Evolutionary conservation across 2,797 vertebrate genomes (phyloP).

Genomic region (Tympanoctomys barrerae): DNA sequence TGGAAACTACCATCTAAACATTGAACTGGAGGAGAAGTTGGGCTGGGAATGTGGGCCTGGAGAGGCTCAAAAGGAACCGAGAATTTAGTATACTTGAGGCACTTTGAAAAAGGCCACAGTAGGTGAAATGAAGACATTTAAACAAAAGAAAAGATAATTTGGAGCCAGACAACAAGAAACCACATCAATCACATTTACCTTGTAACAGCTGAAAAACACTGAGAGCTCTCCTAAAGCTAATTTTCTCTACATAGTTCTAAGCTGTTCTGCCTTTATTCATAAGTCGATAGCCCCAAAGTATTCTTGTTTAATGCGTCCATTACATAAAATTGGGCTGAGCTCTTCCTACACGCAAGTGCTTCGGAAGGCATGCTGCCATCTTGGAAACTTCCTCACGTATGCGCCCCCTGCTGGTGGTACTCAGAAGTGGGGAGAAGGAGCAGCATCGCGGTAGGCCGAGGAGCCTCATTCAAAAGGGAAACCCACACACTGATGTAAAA

Average conservation of each 20-base stretch:
- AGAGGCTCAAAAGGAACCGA: background rate
- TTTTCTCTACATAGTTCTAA: background rate
- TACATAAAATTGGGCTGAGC: background rate
- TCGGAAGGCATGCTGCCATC: background rate
- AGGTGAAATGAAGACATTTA: slow-evolving; percentile 21
- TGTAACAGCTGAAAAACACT: background rate
- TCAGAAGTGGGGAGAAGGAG: background rate
- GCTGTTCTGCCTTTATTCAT: background rate
- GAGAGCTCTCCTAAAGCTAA: background rate
- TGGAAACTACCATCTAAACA: background rate
- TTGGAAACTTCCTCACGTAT: background rate
- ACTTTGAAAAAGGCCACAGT: background rate
- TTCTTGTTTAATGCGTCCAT: background rate
- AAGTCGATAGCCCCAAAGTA: background rate
- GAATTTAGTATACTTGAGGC: background rate
- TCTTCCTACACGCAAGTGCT: background rate
- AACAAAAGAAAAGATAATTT: background rate
- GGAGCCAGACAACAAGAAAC: background rate
- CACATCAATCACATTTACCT: background rate
- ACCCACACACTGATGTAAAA: background rate
- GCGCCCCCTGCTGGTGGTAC: background rate
- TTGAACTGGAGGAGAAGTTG: background rate
- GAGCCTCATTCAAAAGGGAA: background rate
- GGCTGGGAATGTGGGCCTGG: background rate
- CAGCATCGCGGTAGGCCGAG: background rate